A percentile compares a stretch with the other conserved stretches of the same genome.
These are phyloP conservation scores for Tetrao urogallus DNA, from an alignment of 2,113 vertebrate genomes.

Conservation along the genomic window DNA sequence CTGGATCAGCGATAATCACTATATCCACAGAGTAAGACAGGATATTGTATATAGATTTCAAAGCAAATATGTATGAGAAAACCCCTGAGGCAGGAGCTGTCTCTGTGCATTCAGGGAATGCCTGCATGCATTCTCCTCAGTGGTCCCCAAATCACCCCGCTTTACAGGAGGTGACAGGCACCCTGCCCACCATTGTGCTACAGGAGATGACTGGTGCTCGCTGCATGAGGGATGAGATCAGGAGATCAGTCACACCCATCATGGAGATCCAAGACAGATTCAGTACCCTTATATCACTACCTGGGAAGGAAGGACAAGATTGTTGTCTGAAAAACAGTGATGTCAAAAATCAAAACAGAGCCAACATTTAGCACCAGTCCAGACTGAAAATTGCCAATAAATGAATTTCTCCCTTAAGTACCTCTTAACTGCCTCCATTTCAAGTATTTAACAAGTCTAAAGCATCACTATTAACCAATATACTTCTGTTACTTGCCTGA, in stretches of 20 bases:
- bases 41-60: slow-evolving; percentile 55
- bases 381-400: background rate
- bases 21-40: background rate
- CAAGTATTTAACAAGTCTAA: background rate
- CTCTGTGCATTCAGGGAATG: background rate
- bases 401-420: too few relatives aligned
- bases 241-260: background rate
- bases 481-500: background rate
- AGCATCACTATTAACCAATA: background rate
- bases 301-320: background rate
- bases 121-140: background rate
- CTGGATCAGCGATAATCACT: background rate
- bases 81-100: fast-evolving
- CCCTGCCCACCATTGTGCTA: background rate
- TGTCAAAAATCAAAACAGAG: background rate
- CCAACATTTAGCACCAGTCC: background rate
- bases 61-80: background rate
- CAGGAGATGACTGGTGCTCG: fast-evolving
- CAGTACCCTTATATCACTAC: background rate
- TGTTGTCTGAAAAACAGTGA: too few relatives aligned
- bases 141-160: background rate
- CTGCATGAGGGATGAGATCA: background rate
- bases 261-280: background rate
- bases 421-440: background rate
- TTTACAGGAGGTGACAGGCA: background rate